Evolutionary conservation across 2,113 vertebrate species (phyloP).

Genomic region (Podocnemis expansa): DNA sequence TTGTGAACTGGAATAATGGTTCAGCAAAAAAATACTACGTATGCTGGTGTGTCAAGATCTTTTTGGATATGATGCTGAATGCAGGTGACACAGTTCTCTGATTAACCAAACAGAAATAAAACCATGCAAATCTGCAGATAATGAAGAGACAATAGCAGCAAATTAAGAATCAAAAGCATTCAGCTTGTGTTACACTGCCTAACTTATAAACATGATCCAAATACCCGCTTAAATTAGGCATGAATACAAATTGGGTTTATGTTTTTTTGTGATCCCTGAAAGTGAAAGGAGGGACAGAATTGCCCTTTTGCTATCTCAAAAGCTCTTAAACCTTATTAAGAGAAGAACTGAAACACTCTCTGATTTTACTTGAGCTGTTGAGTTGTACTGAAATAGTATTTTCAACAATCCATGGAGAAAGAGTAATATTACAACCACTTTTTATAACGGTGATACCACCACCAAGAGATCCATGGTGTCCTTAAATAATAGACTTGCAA

Average conservation of each 20-base stretch:
- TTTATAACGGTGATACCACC: constrained; percentile 6
- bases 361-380: not conserved
- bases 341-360: constrained; percentile 14
- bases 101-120: not conserved
- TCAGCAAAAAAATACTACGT: not conserved
- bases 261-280: constrained; percentile 20
- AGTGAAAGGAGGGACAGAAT: not conserved
- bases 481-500: not conserved
- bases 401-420: constrained; percentile 14
- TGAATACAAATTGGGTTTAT: not conserved
- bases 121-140: not conserved
- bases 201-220: not conserved
- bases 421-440: not conserved
- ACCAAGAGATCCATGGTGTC: not conserved
- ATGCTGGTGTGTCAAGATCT: not conserved
- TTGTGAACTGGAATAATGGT: not conserved
- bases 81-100: not conserved
- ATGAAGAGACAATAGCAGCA: not conserved
- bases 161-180: not conserved
- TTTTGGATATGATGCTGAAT: not conserved
- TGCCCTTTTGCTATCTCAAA: constrained; percentile 30
- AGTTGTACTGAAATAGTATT: constrained; percentile 5
- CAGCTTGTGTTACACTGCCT: not conserved
- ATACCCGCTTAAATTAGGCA: no score
- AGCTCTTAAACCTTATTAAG: constrained; percentile 39